Percentiles rank a stretch among this genome's conserved stretches.
Evolutionary conservation across 2,113 vertebrate genomes (phyloP).

Genomic region (Nymphicus hollandicus): DNA sequence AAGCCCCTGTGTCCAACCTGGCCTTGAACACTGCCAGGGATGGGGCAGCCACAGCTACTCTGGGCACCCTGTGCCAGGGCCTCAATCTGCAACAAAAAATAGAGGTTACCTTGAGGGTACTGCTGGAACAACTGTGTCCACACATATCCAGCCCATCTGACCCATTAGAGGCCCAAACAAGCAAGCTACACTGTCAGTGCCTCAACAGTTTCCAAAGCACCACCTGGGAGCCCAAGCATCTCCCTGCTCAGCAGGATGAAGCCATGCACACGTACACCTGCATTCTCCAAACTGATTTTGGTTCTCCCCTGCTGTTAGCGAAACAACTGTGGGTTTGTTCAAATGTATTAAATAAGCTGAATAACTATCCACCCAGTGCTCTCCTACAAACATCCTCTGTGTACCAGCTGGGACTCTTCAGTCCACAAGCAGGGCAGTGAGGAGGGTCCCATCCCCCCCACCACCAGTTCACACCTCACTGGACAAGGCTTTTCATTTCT

Average conservation of each 20-base stretch:
- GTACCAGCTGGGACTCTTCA: not conserved
- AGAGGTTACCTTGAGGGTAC: not conserved
- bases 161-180: not conserved
- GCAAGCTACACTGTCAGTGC: too few species aligned
- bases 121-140: not conserved
- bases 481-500: not conserved
- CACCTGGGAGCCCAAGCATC: accelerated
- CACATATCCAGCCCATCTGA: not conserved
- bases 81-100: not conserved
- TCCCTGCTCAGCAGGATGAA: not conserved
- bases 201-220: not conserved
- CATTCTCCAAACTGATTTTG: not conserved
- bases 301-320: not conserved
- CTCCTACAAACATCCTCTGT: not conserved
- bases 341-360: not conserved
- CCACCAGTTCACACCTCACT: too few species aligned
- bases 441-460: not conserved
- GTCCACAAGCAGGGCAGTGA: not conserved
- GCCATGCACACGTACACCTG: not conserved
- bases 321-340: not conserved
- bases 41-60: too few species aligned
- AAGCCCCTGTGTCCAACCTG: too few species aligned
- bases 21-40: too few species aligned
- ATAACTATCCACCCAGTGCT: not conserved
- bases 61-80: not conserved